Evolutionary conservation across 2,888 invertebrate genomes (phyloP), one percentile per base, ranked within the genome.

Genomic region (Phaedon cochleariae): DNA sequence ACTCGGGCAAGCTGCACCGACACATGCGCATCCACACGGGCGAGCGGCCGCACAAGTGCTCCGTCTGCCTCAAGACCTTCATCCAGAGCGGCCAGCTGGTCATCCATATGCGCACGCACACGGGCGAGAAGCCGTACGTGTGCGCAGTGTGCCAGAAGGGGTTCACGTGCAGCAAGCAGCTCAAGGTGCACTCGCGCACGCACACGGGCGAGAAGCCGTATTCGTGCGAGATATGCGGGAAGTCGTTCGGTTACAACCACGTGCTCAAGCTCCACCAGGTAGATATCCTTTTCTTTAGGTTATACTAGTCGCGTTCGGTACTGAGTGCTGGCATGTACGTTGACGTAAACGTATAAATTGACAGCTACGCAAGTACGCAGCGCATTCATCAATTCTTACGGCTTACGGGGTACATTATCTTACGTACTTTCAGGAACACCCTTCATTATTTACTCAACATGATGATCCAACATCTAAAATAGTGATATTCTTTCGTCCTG

Each of bases 11-110:
- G 80, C 85, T 95, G 62, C 95, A 95, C 80, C 89, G 95, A 22
- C 96, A 96, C 83, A 95, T 95, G 88, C 87, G 95, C 66, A 95
- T 95, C 74, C 95, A 96, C 80, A 95, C 95, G 0, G 93, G 95
- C 2, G 95, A 95, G 81, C 88, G 95, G 37, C 95, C 95, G 0
- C 95, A 96, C 83, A 93, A 94, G 76, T 96, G 95, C 79, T 90
- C 90, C 21, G 91, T 94, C 48, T 96, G 95, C 81, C 89, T 90
- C 67, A 95, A 95, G 83, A 95, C 95, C 0, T 95, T 96, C 80
- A 95, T 95, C 60, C 95, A 96, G 81, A 94, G 94, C 10, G 95
- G 95, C 0, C 95, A 96, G 79, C 84, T 96, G 75, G 95, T 96
- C 1, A 95, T 95, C 73, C 96, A 96, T 81, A 92, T 95, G 87